Evolutionary conservation across 2,888 invertebrate genomes (phyloP), one percentile per base, ranked within the genome.

Genomic region (Sinelater perroti): DNA sequence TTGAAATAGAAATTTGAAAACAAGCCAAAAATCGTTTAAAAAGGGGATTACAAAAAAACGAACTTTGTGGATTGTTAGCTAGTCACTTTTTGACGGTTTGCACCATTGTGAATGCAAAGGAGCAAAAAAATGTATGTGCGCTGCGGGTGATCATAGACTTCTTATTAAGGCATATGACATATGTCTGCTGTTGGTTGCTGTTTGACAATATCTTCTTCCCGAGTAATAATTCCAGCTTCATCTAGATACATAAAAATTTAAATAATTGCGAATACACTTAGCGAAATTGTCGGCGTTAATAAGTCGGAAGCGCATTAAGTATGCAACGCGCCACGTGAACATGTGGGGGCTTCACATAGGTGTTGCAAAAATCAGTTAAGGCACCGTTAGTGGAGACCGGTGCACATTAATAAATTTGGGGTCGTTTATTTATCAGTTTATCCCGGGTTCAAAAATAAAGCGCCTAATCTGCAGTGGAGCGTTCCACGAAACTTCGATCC

Each of bases 221-320:
- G 53, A 45, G 45, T 52, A 61, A 60, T 63, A 63, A 59, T 57
- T 53, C 46, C 36, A 40, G 50, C 49, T 47, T 57, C 61, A 66
- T 66, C 66, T 60, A 54, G 60, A 63, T 56, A 47, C n/a, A n/a
- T n/a, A n/a, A n/a, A n/a, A n/a, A n/a, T n/a, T n/a, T n/a, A n/a
- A n/a, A n/a, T n/a, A n/a, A n/a, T n/a, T n/a, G n/a, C n/a, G n/a
- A n/a, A n/a, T n/a, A n/a, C n/a, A n/a, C n/a, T n/a, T n/a, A n/a
- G n/a, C n/a, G n/a, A n/a, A n/a, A n/a, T n/a, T n/a, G n/a, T n/a
- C n/a, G n/a, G n/a, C n/a, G n/a, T n/a, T n/a, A n/a, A n/a, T n/a
- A 4, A 30, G 10, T 30, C 5, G 10, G 3, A 30, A 30, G 13
- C n/a, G 1, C 3, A 11, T 8, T 30, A 11, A 13, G 6, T 6